Conservation (phyloP, 2,888 invertebrate genomes). For the Lissocephala sabroskyi region DNA sequence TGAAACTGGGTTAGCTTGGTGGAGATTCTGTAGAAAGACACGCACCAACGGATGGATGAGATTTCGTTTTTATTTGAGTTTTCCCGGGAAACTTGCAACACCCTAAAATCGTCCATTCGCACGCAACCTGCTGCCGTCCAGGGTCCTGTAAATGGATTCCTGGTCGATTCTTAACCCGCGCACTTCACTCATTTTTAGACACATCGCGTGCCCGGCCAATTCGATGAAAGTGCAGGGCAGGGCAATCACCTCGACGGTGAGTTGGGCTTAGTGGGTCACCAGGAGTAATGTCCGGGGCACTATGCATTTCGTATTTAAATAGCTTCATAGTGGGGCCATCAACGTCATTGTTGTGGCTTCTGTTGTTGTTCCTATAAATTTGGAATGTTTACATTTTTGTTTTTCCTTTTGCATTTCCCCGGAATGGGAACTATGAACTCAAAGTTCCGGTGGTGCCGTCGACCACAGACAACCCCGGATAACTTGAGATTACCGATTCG, state of each 20-base stretch:
- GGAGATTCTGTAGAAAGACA: too few relatives aligned
- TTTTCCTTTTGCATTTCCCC: conserved; percentile 21
- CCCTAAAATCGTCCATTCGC: too few relatives aligned
- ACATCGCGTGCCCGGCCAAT: conserved; percentile 41
- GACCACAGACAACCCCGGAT: conserved; percentile 10
- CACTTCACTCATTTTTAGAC: conserved; percentile 1
- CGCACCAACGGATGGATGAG: too few relatives aligned
- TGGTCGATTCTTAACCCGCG: too few relatives aligned
- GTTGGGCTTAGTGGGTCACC: conserved; percentile 43
- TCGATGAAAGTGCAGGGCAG: conserved; percentile 7
- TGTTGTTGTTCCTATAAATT: conserved; percentile 34
- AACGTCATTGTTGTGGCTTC: conserved; percentile 4
- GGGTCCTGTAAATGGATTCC: too few relatives aligned
- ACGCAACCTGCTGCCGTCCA: too few relatives aligned
- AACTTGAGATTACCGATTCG: too few relatives aligned
- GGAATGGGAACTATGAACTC: conserved; percentile 61
- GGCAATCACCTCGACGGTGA: conserved; percentile 47
- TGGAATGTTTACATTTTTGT: conserved; percentile 53
- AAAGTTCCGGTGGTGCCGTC: conserved; percentile 51
- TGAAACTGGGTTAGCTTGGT: too few relatives aligned
- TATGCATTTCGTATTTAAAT: not conserved
- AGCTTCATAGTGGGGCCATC: not conserved
- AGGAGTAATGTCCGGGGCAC: conserved; percentile 9
- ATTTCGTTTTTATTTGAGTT: too few relatives aligned
- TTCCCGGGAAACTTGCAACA: too few relatives aligned